Evolutionary conservation across 2,797 vertebrate genomes (phyloP).

Genomic region (Oryzias sinensis): DNA sequence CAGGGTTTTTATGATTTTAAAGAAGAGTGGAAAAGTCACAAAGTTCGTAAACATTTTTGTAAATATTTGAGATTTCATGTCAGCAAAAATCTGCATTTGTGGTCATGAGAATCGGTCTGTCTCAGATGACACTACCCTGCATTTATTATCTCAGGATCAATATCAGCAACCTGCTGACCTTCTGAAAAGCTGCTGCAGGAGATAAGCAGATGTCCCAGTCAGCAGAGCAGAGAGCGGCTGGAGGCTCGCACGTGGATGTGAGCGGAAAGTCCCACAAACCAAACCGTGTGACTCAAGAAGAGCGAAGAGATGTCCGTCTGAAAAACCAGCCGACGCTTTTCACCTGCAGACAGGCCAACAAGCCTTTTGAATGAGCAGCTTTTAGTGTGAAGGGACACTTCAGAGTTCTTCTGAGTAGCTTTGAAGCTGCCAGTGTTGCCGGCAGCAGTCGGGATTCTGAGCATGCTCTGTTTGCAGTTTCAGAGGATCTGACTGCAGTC

Average conservation of each 20-base stretch:
- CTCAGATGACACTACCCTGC: slow-evolving; percentile 26
- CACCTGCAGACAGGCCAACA: too few species aligned
- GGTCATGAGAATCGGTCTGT: neutral
- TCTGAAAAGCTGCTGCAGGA: slow-evolving; percentile 46
- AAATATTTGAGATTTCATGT: neutral
- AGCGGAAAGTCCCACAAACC: slow-evolving; percentile 58
- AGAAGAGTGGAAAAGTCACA: too few species aligned
- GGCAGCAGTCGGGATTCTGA: too few species aligned
- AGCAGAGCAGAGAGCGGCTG: neutral
- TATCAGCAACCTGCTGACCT: slow-evolving; percentile 54
- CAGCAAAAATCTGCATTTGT: too few species aligned
- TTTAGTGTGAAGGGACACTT: too few species aligned
- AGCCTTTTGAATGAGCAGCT: too few species aligned
- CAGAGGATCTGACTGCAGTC: too few species aligned
- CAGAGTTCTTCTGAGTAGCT: too few species aligned
- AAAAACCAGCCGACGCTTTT: too few species aligned
- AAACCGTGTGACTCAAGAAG: neutral
- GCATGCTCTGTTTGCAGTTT: too few species aligned
- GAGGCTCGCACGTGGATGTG: slow-evolving; percentile 23
- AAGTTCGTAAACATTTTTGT: neutral
- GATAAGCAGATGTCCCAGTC: slow-evolving; percentile 4
- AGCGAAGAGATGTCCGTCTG: too few species aligned
- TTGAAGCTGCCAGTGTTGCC: too few species aligned
- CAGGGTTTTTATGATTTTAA: slow-evolving; percentile 14
- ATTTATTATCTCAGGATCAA: slow-evolving; percentile 57